These are phyloP conservation scores for Cyclina sinensis DNA, from an alignment of 1,140 invertebrate species.

Conservation along the genomic window DNA sequence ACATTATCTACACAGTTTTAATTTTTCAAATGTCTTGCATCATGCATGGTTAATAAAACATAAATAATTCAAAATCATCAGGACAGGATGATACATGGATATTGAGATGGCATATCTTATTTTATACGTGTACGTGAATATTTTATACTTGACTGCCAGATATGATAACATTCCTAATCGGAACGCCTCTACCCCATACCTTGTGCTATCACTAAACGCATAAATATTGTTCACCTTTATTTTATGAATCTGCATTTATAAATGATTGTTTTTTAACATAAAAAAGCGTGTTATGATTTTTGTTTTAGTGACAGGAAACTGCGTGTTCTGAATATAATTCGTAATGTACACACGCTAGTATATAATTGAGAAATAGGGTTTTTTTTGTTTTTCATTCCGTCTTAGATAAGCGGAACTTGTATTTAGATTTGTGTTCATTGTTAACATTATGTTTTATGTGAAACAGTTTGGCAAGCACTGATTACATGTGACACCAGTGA, in stretches of 20 bases:
- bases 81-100: constrained; percentile 28
- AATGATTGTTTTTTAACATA: background rate
- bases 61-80: constrained; percentile 54
- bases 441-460: no score
- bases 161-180: constrained; percentile 52
- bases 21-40: constrained; percentile 42
- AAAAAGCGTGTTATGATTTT: background rate
- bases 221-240: constrained; percentile 11
- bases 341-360: no score
- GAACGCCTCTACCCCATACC: constrained; percentile 41
- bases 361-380: no score
- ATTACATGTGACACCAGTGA: no score
- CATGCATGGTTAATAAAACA: constrained; percentile 63
- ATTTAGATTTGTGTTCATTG: no score
- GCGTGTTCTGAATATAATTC: no score
- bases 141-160: constrained; percentile 27
- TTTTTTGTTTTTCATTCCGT: no score
- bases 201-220: constrained; percentile 18
- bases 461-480: no score
- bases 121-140: constrained; percentile 42
- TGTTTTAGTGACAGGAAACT: no score
- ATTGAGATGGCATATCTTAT: constrained; percentile 27
- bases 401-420: no score
- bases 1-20: constrained; percentile 36
- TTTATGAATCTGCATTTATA: background rate